A percentile compares a stretch with the other conserved stretches of the same genome.
Evolutionary conservation across 1,140 invertebrate species (phyloP).

Genomic region (Drosophila sproati): DNA sequence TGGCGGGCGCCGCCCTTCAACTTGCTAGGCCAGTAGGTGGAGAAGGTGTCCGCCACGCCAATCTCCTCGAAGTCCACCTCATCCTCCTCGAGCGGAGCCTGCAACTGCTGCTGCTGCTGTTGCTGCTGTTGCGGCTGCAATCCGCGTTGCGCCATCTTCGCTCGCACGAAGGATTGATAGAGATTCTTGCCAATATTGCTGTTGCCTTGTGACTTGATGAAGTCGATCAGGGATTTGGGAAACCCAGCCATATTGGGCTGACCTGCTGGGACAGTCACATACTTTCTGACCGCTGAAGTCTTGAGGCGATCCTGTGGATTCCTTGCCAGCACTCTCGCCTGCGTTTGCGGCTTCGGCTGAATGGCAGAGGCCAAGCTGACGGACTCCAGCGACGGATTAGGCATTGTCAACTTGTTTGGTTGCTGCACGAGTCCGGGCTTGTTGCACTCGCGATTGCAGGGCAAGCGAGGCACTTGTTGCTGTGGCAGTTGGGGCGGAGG

Average conservation of each 20-base stretch:
- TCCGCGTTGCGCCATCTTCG: background rate
- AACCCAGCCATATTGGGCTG: background rate
- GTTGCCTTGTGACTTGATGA: slow-evolving; percentile 1
- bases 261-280: background rate
- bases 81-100: slow-evolving; percentile 86
- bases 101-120: background rate
- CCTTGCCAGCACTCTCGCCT: background rate
- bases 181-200: background rate
- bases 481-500: background rate
- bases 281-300: background rate
- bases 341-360: slow-evolving; percentile 20
- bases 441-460: background rate
- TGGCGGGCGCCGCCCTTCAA: slow-evolving; percentile 94
- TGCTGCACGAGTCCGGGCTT: background rate
- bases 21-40: slow-evolving; percentile 98
- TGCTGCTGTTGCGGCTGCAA: background rate
- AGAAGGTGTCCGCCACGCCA: slow-evolving; percentile 98
- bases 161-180: background rate
- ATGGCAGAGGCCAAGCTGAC: background rate
- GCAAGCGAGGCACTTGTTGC: background rate
- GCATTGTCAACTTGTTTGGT: background rate
- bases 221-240: slow-evolving; percentile 10
- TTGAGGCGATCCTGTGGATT: background rate
- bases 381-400: background rate
- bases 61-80: slow-evolving; percentile 98